Conservation (phyloP, 2,888 invertebrate species). For the Pterostichus niger region DNA sequence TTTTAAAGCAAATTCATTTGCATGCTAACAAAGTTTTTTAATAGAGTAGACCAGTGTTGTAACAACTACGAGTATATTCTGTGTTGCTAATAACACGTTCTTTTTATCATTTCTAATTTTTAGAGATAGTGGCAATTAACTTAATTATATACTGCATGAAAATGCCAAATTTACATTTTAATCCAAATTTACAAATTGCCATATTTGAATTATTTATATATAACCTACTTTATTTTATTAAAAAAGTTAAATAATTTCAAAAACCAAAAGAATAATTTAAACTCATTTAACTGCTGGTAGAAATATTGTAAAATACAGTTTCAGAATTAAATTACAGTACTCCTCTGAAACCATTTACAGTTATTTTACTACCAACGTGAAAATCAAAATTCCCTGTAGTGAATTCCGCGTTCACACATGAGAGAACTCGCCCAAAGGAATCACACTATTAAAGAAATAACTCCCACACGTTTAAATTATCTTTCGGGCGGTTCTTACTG, state of each 20-base stretch:
- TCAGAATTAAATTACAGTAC: no score
- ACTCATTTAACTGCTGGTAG: no score
- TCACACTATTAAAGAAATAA: constrained; percentile 13
- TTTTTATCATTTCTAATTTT: constrained; percentile 17
- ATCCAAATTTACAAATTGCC: constrained; percentile 5
- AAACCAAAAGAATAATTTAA: no score
- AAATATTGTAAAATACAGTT: no score
- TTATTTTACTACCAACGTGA: no score
- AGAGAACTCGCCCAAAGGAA: no score
- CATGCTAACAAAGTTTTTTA: constrained; percentile 32
- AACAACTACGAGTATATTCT: neutral
- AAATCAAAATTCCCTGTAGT: no score
- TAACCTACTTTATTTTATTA: no score
- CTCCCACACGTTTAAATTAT: constrained; percentile 5
- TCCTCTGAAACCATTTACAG: no score
- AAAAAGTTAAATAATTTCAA: no score
- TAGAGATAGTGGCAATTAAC: constrained; percentile 14
- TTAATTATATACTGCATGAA: constrained; percentile 7
- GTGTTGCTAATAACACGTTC: constrained; percentile 6
- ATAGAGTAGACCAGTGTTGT: neutral
- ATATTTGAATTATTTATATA: neutral
- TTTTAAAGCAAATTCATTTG: constrained; percentile 26
- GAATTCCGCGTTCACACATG: no score
- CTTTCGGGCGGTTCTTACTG: neutral
- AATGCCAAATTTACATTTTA: constrained; percentile 33